Evolutionary conservation across 2,888 invertebrate genomes (phyloP).

Genomic region (Eristalis tenax): DNA sequence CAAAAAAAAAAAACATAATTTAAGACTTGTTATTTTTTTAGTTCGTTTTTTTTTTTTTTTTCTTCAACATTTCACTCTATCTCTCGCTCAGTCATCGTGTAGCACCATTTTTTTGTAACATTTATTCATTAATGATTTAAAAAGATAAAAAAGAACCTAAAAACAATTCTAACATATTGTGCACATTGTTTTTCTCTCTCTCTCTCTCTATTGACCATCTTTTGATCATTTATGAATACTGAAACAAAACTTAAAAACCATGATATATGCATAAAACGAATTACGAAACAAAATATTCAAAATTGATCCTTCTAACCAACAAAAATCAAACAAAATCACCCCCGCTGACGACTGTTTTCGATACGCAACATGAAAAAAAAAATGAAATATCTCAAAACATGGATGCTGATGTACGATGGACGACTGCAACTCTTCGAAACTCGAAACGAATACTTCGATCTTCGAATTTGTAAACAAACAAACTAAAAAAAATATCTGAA

Average conservation of each 20-base stretch:
- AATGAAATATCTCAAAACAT: background rate
- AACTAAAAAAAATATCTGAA: constrained; percentile 47
- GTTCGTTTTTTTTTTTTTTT: constrained; percentile 16
- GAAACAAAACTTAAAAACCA: constrained; percentile 45
- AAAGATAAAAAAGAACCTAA: constrained; percentile 55
- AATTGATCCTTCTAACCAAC: constrained; percentile 64
- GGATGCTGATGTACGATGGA: constrained; percentile 68
- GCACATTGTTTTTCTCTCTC: constrained; percentile 81
- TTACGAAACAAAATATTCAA: constrained; percentile 68
- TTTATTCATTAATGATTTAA: constrained; percentile 51
- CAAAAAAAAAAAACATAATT: constrained; percentile 15
- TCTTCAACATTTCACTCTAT: constrained; percentile 28
- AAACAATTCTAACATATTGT: constrained; percentile 81
- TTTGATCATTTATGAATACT: constrained; percentile 73
- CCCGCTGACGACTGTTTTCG: constrained; percentile 15
- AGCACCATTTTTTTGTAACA: constrained; percentile 62
- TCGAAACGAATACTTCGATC: constrained; percentile 65
- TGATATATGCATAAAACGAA: constrained; percentile 72
- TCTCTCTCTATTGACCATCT: constrained; percentile 74
- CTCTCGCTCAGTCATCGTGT: constrained; percentile 57
- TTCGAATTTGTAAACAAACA: constrained; percentile 55
- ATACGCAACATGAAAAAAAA: constrained; percentile 60
- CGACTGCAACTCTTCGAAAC: constrained; percentile 38
- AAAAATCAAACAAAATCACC: constrained; percentile 31
- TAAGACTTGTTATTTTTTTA: constrained; percentile 9